phyloP scores from a whole-genome alignment of 1,140 invertebrate genomes.

The Heliothis subflexa region DNA sequence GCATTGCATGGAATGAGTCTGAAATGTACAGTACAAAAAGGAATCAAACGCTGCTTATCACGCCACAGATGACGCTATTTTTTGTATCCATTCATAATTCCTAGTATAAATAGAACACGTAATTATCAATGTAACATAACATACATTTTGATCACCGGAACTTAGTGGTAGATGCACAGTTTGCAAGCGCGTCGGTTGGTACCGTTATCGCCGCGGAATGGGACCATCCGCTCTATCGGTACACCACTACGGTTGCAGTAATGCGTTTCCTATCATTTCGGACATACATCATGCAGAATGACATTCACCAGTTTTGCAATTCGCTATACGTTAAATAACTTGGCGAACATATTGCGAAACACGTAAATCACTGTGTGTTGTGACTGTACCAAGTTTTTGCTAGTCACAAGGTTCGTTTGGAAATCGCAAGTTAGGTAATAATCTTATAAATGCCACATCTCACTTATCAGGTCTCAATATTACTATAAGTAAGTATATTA shows the following conservation, averaged over 20 bases:
- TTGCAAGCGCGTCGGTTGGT: constrained; percentile 63
- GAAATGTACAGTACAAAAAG: neutral
- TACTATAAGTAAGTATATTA: no score
- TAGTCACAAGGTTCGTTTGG: constrained; percentile 20
- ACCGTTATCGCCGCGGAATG: constrained; percentile 78
- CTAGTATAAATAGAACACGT: neutral
- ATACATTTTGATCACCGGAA: constrained; percentile 30
- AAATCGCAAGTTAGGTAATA: neutral
- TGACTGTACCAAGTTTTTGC: constrained; percentile 29
- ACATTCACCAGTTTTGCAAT: constrained; percentile 41
- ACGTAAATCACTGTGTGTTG: constrained; percentile 10
- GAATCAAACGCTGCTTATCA: neutral
- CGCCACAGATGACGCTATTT: neutral
- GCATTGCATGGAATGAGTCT: neutral
- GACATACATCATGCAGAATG: constrained; percentile 45
- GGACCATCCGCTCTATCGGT: constrained; percentile 77
- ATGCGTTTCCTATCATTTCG: constrained; percentile 51
- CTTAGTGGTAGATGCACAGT: constrained; percentile 30
- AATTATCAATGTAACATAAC: constrained; percentile 11
- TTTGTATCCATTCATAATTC: neutral
- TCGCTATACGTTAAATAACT: constrained; percentile 38
- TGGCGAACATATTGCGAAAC: constrained; percentile 15
- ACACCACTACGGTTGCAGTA: constrained; percentile 54
- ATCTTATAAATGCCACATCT: constrained; percentile 14
- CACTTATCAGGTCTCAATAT: neutral